Base-by-base conservation (phyloP, 2,888 invertebrate genomes). In the Leptinotarsa haldemani region DNA sequence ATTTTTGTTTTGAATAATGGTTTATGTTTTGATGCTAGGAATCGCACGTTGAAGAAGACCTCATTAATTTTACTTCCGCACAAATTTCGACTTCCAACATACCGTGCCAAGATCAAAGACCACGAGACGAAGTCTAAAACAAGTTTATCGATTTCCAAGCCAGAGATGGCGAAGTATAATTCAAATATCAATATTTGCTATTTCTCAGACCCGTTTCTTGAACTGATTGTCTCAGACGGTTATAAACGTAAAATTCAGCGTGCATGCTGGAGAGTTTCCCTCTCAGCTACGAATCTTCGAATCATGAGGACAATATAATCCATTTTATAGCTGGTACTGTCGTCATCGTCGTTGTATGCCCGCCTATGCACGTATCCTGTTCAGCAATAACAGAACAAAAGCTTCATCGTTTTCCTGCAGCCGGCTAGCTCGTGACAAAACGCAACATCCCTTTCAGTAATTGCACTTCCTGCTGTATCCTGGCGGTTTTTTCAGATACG, bases 381-480 rank as follows among this genome's bases (percentile, higher is more conserved):
- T 65, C 67, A 69, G 67, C 74, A 75, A 73, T 74, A 76, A 72
- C 73, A 71, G 66, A 77, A 78, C 78, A 75, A 77, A 77, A 67
- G 72, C 61, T 66, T 47, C 74, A 47, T 66, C 73, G 65, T 74
- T 74, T 76, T 72, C 70, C 70, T 74, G 65, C 58, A 70, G 58
- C 65, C 69, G 30, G 69, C 77, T 75, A 77, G 75, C 75, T 78
- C 73, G 69, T 74, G 76, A 78, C 78, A 79, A 79, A 81, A 79
- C 77, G 76, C 76, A 76, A 79, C 79, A 77, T 79, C 78, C 77
- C 74, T 78, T 61, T 76, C 74, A 74, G 75, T 79, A 79, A 81
- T 80, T 78, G 79, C 78, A 77, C 77, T 79, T 80, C 76, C 76
- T 73, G 65, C 65, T 56, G 76, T 73, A 76, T 77, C 76, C 75